Evolutionary conservation across 2,888 invertebrate species (phyloP), one percentile per base, ranked within the genome.

Genomic region (Abrostola triplasia): DNA sequence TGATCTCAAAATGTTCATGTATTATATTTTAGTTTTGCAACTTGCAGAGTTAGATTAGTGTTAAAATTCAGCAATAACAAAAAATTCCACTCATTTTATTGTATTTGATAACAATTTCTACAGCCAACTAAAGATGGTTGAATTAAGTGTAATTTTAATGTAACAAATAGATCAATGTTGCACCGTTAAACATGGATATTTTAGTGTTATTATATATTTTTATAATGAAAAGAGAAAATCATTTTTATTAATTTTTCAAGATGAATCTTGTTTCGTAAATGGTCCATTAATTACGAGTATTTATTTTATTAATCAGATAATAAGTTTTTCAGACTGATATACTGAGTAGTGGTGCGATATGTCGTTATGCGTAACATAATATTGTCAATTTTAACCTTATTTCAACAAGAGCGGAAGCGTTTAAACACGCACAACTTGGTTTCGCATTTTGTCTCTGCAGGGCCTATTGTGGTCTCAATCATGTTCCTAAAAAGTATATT

Each of bases 191-290:
- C 85, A 85, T 87, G 85, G 80, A 90, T 90, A 90, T 88, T 91
- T 91, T 90, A 91, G 90, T 86, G 89, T 92, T 92, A 91, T 89
- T 90, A 90, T 88, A 90, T 92, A 92, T 92, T 92, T 92, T 92
- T 92, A 90, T 91, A 91, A 87, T 81, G 79, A 88, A 89, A 89
- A 85, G 84, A 83, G 80, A 84, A 87, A 87, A 85, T 76, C 62
- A 78, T 85, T 88, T 84, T 84, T 85, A 82, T 87, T 86, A 85
- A 84, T n/a, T n/a, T 84, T 82, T 84, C 86, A 84, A 84, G 84
- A 84, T 84, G 73, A 81, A 70, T 60, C 65, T 76, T 71, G 75
- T 81, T 85, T 82, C 80, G 79, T 83, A 75, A 66, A 83, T 70
- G 80, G 84, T 88, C 85, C 88, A 85, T 85, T 86, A 83, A 84